Evolutionary conservation across 2,113 vertebrate species (phyloP), one percentile per base, ranked within the genome.

Genomic region (Neopipo cinnamomea): DNA sequence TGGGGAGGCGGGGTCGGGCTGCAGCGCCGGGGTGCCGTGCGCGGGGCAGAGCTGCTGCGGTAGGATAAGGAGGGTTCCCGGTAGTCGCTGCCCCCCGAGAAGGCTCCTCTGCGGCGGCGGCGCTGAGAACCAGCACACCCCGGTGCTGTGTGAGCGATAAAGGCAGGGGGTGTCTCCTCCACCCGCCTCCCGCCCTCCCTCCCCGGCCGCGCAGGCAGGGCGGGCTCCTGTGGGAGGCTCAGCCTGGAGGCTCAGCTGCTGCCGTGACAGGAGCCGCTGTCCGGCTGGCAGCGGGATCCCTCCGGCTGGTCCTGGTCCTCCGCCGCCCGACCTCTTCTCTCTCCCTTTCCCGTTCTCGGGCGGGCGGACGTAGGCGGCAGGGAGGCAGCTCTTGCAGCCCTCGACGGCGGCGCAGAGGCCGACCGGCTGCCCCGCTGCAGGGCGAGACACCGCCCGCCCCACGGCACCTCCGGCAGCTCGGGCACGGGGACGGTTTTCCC

Each of bases 211-310:
- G 80, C 72, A 2, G 66, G 46, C 75, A 12, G 66, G 75, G 84
- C 41, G 70, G 49, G 35, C 4, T 35, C 1, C 8, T 16, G 33
- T 30, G 50, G 50, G 50, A 28, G 50, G 12, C 11, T 12, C 25
- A 7, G 37, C 27, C 12, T 24, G 39, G 31, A 49, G 49, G 13
- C 2, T 23, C 3, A 4, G 62, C 25, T 0, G 21, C 10, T 3
- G 63, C 47, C 12, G 20, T 28, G 72, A 37, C 35, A 17, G 50
- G 2, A 72, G n/a, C 10, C 4, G 3, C 4, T 28, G 27, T 20
- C 5, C 4, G 17, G 31, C 11, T 41, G 18, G 49, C 8, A 0
- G 53, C 13, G n/a, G 31, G 6, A 1, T 44, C 1, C 11, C 11
- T 6, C 23, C 3, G 33, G 23, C 67, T 4, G 55, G 1, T 31